Base-by-base conservation (phyloP, 2,797 vertebrate genomes). In the Todus mexicanus region DNA sequence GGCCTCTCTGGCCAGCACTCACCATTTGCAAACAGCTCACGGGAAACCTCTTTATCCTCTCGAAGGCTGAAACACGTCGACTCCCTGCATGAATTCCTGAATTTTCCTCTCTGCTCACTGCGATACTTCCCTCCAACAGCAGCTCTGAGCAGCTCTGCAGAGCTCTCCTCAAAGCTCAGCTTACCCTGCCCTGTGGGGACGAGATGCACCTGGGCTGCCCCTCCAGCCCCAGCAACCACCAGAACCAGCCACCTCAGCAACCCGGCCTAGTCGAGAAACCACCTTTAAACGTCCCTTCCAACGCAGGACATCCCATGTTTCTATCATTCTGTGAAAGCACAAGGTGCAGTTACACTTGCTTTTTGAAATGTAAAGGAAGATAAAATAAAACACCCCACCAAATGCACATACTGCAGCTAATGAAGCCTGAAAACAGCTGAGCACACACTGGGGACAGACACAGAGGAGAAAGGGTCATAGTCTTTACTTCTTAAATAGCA, bases 11-110 rank as follows among this genome's bases (percentile, higher is more conserved):
- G 20, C 10, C 18, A 3, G 12, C 4, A 73, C 89, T 87, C 31
- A 77, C 42, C 0, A 9, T 53, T 69, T 53, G 31, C 13, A 65
- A 69, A 38, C 8, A 1, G 8, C 57, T 63, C 33, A 16, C 33
- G 40, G 51, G 33, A 61, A 57, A 53, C 13, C 38, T 19, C 2
- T 42, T 51, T 2, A 0, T 26, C 25, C 3, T 2, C 8, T 16
- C 8, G 27, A 21, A 54, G 45, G 59, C 22, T 53, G n/a, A 21
- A 60, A 15, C 8, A 4, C 16, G 3, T 10, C 33, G 19, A 27
- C 18, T 15, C 16, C n/a, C 29, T 5, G 13, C 10, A 5, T 6
- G 6, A 42, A 33, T 5, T 59, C 12, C 38, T 4, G 10, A 16
- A 25, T 8, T 51, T 19, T 9, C 20, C 20, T 18, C 7, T 8